phyloP scores from a whole-genome alignment of 2,797 vertebrate genomes.

The Anisognathus igniventris region DNA sequence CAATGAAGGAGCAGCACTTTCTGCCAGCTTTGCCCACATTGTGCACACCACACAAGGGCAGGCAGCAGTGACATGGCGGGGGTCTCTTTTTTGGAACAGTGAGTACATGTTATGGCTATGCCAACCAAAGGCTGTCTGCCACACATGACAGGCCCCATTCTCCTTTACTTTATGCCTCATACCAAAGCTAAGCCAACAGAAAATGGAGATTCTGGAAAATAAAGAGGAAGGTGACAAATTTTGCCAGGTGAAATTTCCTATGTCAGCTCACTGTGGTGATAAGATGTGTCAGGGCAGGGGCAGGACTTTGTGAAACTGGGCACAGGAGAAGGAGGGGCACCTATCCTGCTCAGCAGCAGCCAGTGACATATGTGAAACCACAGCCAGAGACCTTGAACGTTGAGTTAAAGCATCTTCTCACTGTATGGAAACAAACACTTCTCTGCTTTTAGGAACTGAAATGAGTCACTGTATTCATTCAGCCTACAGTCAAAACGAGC shows the following conservation, averaged over 20 bases:
- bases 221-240: not conserved
- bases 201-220: not conserved
- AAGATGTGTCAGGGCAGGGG: not conserved
- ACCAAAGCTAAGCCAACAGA: accelerated
- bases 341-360: not conserved
- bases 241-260: not conserved
- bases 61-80: accelerated
- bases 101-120: accelerated
- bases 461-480: conserved; percentile 10
- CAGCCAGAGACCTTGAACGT: not conserved
- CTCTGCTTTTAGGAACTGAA: not conserved
- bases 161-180: not conserved
- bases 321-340: not conserved
- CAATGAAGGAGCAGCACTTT: accelerated
- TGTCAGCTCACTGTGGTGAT: accelerated
- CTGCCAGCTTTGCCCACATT: not conserved
- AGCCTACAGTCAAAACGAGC: not conserved
- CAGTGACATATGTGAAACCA: not conserved
- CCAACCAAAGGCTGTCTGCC: not conserved
- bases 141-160: not conserved
- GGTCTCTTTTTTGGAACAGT: not conserved
- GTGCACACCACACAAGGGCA: accelerated
- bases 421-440: conserved; percentile 3
- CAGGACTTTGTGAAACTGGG: not conserved
- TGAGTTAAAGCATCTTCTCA: not conserved